Percentiles rank a stretch among this genome's conserved stretches.
These are phyloP conservation scores for Hyla sarda DNA, from an alignment of 2,113 vertebrate species.

Conservation along the genomic window DNA sequence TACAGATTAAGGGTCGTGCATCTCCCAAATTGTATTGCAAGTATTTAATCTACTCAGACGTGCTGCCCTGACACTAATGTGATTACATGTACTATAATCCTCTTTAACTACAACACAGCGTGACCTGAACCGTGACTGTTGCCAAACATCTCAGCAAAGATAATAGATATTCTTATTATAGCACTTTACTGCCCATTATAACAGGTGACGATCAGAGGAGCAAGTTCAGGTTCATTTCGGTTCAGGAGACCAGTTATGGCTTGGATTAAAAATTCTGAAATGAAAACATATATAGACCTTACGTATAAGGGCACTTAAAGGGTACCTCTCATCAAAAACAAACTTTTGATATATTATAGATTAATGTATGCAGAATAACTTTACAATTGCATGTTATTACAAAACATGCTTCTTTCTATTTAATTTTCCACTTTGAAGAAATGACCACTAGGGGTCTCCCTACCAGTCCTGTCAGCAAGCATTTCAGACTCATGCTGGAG, in stretches of 20 bases:
- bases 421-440: too few species aligned
- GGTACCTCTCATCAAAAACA: too few species aligned
- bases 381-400: too few species aligned
- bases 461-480: too few species aligned
- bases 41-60: constrained; percentile 70
- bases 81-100: constrained; percentile 72
- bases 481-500: too few species aligned
- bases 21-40: constrained; percentile 72
- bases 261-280: too few species aligned
- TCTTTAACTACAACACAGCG: constrained; percentile 64
- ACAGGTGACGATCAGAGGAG: background rate
- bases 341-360: too few species aligned
- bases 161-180: background rate
- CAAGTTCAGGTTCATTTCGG: background rate
- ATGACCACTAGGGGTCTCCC: too few species aligned
- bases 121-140: background rate
- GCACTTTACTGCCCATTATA: background rate
- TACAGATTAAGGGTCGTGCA: constrained; percentile 66
- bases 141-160: background rate
- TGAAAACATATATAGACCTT: background rate
- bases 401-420: too few species aligned
- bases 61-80: constrained; percentile 65
- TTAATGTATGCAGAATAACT: too few species aligned
- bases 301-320: background rate
- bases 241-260: background rate